Conservation (phyloP, 2,797 vertebrate species). For the Hyperoplus immaculatus region DNA sequence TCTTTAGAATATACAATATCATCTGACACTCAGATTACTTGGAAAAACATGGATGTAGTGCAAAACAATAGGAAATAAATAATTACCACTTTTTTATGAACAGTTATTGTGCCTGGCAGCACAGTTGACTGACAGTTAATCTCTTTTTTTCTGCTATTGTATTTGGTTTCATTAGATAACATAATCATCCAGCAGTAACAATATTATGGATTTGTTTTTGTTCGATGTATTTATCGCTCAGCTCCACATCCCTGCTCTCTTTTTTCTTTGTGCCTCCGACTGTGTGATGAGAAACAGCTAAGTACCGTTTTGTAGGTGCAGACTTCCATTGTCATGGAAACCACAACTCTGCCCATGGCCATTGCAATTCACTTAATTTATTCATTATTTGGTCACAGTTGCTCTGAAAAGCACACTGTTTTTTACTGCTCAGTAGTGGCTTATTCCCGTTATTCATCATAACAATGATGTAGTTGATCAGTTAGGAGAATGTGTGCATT, state of each 20-base stretch:
- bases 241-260: conserved; percentile 19
- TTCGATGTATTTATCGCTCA: conserved; percentile 27
- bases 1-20: conserved; percentile 45
- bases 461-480: conserved; percentile 24
- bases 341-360: conserved; percentile 65
- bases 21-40: conserved; percentile 49
- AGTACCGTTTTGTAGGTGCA: conserved; percentile 59
- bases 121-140: conserved; percentile 44
- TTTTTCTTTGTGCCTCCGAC: conserved; percentile 12
- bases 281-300: conserved; percentile 46
- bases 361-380: conserved; percentile 62
- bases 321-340: conserved; percentile 79
- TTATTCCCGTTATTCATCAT: conserved; percentile 32
- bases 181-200: conserved; percentile 28
- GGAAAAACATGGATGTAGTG: conserved; percentile 31
- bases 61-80: conserved; percentile 27
- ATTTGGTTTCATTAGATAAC: conserved; percentile 49
- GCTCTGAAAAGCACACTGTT: conserved; percentile 38
- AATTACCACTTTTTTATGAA: conserved; percentile 34
- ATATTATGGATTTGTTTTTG: conserved; percentile 50
- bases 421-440: conserved; percentile 27
- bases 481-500: conserved; percentile 18
- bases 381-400: conserved; percentile 67
- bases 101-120: conserved; percentile 51
- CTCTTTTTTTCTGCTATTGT: conserved; percentile 13